These are phyloP conservation scores for Platichthys stellatus DNA, from an alignment of 2,113 vertebrate genomes.

Conservation along the genomic window DNA sequence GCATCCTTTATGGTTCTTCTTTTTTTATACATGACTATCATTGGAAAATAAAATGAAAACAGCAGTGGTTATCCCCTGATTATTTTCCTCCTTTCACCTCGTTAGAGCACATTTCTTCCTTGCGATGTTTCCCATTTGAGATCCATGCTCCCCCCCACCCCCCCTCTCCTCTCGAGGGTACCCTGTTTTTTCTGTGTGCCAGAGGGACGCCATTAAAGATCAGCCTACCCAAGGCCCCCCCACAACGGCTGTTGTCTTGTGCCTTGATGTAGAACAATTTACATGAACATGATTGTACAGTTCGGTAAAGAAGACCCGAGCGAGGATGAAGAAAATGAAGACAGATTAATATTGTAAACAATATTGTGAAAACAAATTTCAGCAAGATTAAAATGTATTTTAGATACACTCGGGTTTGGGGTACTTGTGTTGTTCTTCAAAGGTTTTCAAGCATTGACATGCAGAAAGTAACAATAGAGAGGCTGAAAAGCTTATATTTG, in stretches of 20 bases:
- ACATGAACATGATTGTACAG: constrained; percentile 88
- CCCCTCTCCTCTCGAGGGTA: constrained; percentile 24
- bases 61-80: constrained; percentile 81
- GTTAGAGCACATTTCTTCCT: constrained; percentile 74
- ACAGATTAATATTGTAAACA: constrained; percentile 76
- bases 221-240: constrained; percentile 82
- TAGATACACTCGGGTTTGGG: constrained; percentile 90
- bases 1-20: constrained; percentile 59
- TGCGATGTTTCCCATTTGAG: constrained; percentile 53
- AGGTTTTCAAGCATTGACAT: constrained; percentile 37
- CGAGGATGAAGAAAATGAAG: constrained; percentile 73
- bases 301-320: constrained; percentile 61
- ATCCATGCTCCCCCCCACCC: constrained; percentile 44
- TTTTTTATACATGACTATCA: constrained; percentile 87
- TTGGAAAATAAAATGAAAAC: constrained; percentile 86
- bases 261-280: constrained; percentile 91
- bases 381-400: constrained; percentile 98
- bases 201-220: constrained; percentile 82
- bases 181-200: constrained; percentile 74
- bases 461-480: constrained; percentile 18
- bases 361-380: constrained; percentile 86
- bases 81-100: constrained; percentile 58
- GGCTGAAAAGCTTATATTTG: constrained; percentile 42
- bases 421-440: constrained; percentile 82
- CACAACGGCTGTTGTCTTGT: constrained; percentile 87